phyloP scores from a whole-genome alignment of 2,888 invertebrate species.

The Vanessa cardui region DNA sequence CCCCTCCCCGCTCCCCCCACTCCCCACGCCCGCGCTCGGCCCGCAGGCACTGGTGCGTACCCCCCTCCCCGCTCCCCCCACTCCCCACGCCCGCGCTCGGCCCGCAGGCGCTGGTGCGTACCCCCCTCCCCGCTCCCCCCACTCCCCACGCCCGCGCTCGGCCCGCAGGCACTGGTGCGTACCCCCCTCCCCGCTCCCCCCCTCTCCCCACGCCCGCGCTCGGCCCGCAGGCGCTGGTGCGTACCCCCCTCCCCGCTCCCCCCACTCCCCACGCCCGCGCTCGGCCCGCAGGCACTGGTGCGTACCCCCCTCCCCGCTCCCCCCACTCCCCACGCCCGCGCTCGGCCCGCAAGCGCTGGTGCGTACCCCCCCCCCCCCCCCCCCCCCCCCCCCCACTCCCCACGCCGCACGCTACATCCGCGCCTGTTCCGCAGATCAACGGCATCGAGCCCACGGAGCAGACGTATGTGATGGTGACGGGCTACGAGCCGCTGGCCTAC shows the following conservation, averaged over 20 bases:
- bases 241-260: conserved; percentile 24
- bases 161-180: conserved; percentile 54
- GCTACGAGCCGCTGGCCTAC: conserved; percentile 50
- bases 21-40: no score
- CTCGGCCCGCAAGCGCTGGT: conserved; percentile 60
- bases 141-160: no score
- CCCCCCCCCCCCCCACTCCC: no score
- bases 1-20: no score
- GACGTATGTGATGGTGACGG: conserved; percentile 57
- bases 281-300: conserved; percentile 49
- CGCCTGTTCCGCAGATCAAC: conserved; percentile 42
- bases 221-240: conserved; percentile 51
- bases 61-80: no score
- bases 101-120: conserved; percentile 54
- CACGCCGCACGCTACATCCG: no score
- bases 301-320: conserved; percentile 32
- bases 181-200: neutral
- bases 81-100: no score
- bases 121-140: no score
- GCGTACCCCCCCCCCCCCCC: conserved; percentile 33
- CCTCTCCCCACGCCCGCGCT: no score
- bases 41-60: conserved; percentile 54
- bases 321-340: conserved; percentile 37
- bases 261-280: no score
- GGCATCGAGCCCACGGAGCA: conserved; percentile 47